Base-by-base conservation (phyloP, 2,113 vertebrate genomes). In the Sula dactylatra region DNA sequence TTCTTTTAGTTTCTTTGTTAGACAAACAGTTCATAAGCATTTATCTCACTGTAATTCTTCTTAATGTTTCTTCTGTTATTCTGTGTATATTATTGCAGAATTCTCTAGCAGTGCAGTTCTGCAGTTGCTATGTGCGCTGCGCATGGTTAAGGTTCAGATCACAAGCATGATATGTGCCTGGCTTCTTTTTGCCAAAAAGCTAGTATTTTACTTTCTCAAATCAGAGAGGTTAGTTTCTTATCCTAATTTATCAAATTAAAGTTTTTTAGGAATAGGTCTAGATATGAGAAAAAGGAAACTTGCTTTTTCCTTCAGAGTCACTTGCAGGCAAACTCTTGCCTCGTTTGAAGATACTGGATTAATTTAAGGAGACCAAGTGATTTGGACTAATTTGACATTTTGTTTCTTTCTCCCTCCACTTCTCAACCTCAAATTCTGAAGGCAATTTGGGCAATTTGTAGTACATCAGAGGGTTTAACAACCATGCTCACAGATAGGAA, bases 101-200 rank as follows among this genome's bases (percentile, higher is more conserved):
- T 71, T 86, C 50, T 61, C 6, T n/a, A 52, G 26, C 54, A 56
- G 14, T 47, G 42, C 34, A 34, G 26, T 88, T 85, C 45, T 82
- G 29, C 10, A 14, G 26, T 17, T 76, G 16, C 18, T 87, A 1
- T 56, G 42, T 62, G 16, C 1, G 0, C 59, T 69, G 27, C 44
- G 40, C 1, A 1, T 78, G 21, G 24, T 76, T 59, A 22, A 0
- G 0, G 31, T 20, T 76, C 65, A 29, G 21, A 42, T 64, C 2
- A 4, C 25, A 44, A 38, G 32, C 1, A 1, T 50, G 9, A 18
- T 36, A 25, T 58, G 6, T 45, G 22, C 24, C 25, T 38, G 20
- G 25, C 42, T 61, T 17, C 16, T 50, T 80, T 79, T 62, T 67
- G 20, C 24, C 56, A 18, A 32, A 62, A 72, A 45, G 10, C n/a